Base-by-base conservation (phyloP, 2,797 vertebrate species). In the Notolepis coatsorum region DNA sequence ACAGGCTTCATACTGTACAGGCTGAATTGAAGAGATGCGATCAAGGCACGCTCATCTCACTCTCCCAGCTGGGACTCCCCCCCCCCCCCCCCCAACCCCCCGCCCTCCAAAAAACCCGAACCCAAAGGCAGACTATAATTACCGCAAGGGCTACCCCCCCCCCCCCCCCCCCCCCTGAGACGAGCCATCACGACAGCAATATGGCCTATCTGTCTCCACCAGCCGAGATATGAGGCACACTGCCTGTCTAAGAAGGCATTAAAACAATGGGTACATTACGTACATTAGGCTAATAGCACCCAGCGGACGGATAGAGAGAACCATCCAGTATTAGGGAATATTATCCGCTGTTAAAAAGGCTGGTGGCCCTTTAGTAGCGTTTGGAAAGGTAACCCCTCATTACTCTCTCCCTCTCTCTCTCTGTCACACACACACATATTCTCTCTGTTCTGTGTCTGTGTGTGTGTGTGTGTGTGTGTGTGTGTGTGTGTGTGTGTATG, bases 151-250 rank as follows among this genome's bases (percentile, higher is more conserved):
- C n/a, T n/a, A n/a, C n/a, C n/a, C n/a, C n/a, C n/a, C n/a, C n/a
- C n/a, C n/a, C n/a, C n/a, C n/a, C n/a, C n/a, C n/a, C n/a, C n/a
- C n/a, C n/a, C n/a, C n/a, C n/a, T n/a, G n/a, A n/a, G n/a, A n/a
- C n/a, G n/a, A n/a, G n/a, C n/a, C n/a, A n/a, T n/a, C n/a, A n/a
- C n/a, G n/a, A n/a, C n/a, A n/a, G n/a, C n/a, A n/a, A n/a, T n/a
- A n/a, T n/a, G n/a, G n/a, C n/a, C n/a, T n/a, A n/a, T n/a, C n/a
- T n/a, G n/a, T n/a, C n/a, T n/a, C n/a, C n/a, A n/a, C n/a, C n/a
- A n/a, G n/a, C n/a, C n/a, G n/a, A n/a, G n/a, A 55, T 63, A 79
- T 79, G 85, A 81, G 71, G 80, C 81, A 79, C 5, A 17, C 10
- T 0, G 25, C 77, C 57, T 56, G 76, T 57, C 47, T 71, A 64